phyloP scores from a whole-genome alignment of 53 echinoderm and acorn worm species.

The Patiria pectinifera region DNA sequence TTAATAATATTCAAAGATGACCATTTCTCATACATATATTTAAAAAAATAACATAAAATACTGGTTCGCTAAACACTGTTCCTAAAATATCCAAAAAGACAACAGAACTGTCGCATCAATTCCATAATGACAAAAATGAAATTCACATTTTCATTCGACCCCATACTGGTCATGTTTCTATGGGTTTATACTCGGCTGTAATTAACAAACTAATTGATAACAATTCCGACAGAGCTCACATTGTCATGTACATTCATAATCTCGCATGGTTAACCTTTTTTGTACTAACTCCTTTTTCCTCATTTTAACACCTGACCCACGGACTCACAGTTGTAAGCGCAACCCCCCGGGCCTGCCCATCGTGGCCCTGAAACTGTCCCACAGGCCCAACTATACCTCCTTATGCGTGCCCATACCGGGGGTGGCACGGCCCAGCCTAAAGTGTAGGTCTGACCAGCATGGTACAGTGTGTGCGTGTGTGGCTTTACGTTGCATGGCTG shows the following conservation, averaged over 20 bases:
- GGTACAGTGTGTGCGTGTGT: constrained; percentile 2
- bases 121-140: no score
- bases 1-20: not conserved
- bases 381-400: constrained; percentile 56
- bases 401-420: constrained; percentile 51
- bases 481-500: constrained; percentile 14
- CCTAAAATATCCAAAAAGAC: not conserved
- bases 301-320: constrained; percentile 26
- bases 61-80: not conserved
- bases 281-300: not conserved
- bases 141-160: no score
- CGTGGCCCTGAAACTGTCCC: constrained; percentile 49
- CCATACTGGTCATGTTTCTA: no score
- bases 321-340: constrained; percentile 3
- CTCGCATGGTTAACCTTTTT: not conserved
- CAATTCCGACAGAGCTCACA: not conserved
- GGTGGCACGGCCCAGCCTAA: constrained; percentile 48
- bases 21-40: not conserved
- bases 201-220: not conserved
- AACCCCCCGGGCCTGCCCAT: constrained; percentile 15
- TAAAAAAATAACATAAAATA: not conserved
- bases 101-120: no score
- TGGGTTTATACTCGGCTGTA: not conserved
- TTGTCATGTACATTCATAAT: not conserved
- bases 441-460: constrained; percentile 42